A percentile compares a stretch with the other conserved stretches of the same genome.
These are phyloP conservation scores for Macroglossus sobrinus DNA, from an alignment of 2,113 vertebrate genomes.

Conservation along the genomic window DNA sequence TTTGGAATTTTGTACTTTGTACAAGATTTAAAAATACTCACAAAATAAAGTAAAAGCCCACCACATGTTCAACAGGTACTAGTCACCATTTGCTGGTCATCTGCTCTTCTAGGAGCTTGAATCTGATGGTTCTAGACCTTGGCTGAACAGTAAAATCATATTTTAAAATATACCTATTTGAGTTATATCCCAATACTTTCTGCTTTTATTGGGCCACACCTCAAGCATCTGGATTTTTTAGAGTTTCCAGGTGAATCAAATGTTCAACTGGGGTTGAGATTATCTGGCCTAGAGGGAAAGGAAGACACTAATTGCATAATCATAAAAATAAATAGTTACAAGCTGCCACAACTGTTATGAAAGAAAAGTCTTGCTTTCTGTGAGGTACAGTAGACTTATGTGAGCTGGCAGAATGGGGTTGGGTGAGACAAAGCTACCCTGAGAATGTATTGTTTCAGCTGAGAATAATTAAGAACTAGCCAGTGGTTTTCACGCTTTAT, in stretches of 20 bases:
- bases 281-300: not conserved
- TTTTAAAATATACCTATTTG: not conserved
- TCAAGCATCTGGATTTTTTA: not conserved
- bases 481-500: not conserved
- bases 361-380: not conserved
- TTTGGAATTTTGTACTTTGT: conserved; percentile 22
- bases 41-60: not conserved
- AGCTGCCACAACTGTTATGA: not conserved
- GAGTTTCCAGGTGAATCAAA: not conserved
- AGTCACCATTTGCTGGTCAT: not conserved
- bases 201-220: not conserved
- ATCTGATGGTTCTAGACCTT: not conserved
- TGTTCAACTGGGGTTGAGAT: not conserved
- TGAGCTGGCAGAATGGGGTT: not conserved
- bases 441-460: not conserved
- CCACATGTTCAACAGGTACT: not conserved
- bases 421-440: not conserved
- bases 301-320: not conserved
- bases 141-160: not conserved
- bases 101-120: not conserved
- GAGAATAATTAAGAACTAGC: not conserved
- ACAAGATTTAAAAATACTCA: not conserved
- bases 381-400: too few relatives aligned
- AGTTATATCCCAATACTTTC: not conserved
- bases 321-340: not conserved